Percentiles rank a stretch among this genome's conserved stretches.
Conservation (phyloP, 2,888 invertebrate genomes). For the Volucella zonaria region DNA sequence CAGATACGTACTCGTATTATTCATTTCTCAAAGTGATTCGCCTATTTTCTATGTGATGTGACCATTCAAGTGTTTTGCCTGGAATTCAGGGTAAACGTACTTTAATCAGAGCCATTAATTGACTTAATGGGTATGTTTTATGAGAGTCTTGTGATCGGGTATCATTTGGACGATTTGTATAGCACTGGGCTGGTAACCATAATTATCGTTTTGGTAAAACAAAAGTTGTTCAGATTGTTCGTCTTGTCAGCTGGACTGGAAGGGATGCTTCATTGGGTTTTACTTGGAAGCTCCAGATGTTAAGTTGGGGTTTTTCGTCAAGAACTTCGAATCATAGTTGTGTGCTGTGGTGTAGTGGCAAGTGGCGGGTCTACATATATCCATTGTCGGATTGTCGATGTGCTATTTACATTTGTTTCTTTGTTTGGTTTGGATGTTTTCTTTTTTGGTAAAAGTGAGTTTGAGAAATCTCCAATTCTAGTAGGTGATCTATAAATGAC, state of each 20-base stretch:
- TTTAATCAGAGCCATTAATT: slow-evolving; percentile 54
- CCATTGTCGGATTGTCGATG: slow-evolving; percentile 1
- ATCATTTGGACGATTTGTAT: slow-evolving; percentile 44
- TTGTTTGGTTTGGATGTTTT: neutral
- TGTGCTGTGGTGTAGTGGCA: neutral
- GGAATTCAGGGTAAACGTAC: slow-evolving; percentile 39
- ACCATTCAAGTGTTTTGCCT: slow-evolving; percentile 20
- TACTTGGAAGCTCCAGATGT: slow-evolving; percentile 2
- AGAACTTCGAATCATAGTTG: slow-evolving; percentile 18
- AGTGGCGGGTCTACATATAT: neutral
- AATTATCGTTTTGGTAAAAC: slow-evolving; percentile 47
- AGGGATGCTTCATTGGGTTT: slow-evolving; percentile 57
- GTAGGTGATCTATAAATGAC: slow-evolving; percentile 62
- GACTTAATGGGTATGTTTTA: slow-evolving; percentile 62
- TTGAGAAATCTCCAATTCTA: slow-evolving; percentile 24
- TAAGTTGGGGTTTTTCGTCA: slow-evolving; percentile 38
- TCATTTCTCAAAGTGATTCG: slow-evolving; percentile 45
- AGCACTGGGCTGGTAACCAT: slow-evolving; percentile 32
- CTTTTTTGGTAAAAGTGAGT: slow-evolving; percentile 24
- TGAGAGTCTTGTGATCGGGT: slow-evolving; percentile 43
- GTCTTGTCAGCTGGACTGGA: slow-evolving; percentile 8
- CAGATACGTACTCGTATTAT: neutral
- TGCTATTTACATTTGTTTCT: too few relatives aligned
- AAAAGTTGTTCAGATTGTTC: slow-evolving; percentile 31
- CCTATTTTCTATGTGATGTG: slow-evolving; percentile 22